These are phyloP conservation scores for Montipora capitata DNA, from an alignment of 92 coral and sea anemone species.

Conservation along the genomic window DNA sequence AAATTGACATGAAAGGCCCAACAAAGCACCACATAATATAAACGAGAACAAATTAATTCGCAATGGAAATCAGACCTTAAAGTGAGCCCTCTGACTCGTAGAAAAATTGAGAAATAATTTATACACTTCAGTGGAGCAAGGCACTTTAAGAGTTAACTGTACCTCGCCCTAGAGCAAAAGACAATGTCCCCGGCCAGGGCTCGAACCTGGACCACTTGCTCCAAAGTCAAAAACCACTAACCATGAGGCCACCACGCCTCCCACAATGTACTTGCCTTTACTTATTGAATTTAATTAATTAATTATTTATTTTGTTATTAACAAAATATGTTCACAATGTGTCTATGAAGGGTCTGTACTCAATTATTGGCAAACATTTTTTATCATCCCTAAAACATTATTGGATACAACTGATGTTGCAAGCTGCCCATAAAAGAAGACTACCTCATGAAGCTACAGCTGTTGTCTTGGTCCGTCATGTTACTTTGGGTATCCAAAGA, in stretches of 20 bases:
- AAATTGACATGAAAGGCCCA: too few species aligned
- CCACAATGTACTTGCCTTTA: background rate
- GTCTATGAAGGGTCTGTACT: slow-evolving; percentile 31
- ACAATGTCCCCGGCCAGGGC: background rate
- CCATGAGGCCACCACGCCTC: background rate
- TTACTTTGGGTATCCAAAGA: too few species aligned
- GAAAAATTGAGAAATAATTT: too few species aligned
- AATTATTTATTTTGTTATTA: background rate
- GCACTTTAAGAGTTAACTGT: too few species aligned
- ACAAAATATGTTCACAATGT: slow-evolving; percentile 2
- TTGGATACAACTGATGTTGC: slow-evolving; percentile 36
- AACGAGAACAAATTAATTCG: too few species aligned
- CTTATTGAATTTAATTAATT: background rate
- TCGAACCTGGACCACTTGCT: background rate
- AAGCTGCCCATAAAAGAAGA: background rate
- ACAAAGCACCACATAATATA: too few species aligned
- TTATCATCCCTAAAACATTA: slow-evolving; percentile 14
- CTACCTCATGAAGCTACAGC: slow-evolving; percentile 6
- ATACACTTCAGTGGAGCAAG: too few species aligned
- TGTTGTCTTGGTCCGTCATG: background rate
- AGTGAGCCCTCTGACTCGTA: too few species aligned
- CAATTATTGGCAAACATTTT: slow-evolving; percentile 25
- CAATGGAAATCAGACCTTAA: too few species aligned
- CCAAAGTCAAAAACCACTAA: background rate
- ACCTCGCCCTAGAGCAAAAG: too few species aligned